Base-by-base conservation (phyloP, 2,113 vertebrate species). In the Arenaria interpres region DNA sequence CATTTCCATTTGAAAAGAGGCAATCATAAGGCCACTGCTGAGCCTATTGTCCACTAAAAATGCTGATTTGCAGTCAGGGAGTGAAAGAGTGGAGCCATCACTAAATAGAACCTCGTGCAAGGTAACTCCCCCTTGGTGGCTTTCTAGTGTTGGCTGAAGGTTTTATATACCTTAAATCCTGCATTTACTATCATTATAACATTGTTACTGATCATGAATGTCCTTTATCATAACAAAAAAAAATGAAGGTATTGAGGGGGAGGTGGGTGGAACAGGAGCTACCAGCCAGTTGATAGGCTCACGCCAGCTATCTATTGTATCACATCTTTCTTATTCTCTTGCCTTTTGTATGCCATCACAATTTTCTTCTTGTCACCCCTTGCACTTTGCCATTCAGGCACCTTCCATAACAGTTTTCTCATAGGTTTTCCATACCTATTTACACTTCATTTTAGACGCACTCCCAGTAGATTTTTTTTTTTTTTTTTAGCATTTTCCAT, bases 1-100 rank as follows among this genome's bases (percentile, higher is more conserved):
- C 98, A 99, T 99, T 99, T 99, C 99, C 99, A 99, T 99, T 98
- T 99, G 99, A 99, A 99, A 99, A 98, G 99, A 99, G 98, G 99
- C 99, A 99, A 99, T 99, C 99, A 99, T 98, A 98, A 98, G 99
- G 98, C 98, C 98, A 98, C 99, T 98, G 99, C 99, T 99, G 99
- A 99, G 98, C 98, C 99, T 99, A 99, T 99, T 99, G 99, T 99
- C 99, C 99, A 98, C 97, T 97, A 97, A 98, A 98, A 98, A 98
- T 96, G 98, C 98, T 98, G 99, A 99, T 99, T 99, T 99, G 98
- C 98, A 98, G 98, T 97, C 98, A 98, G 98, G 93, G 98, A 98
- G 98, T 98, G 98, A 98, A 98, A 98, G 97, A 98, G 98, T 98
- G 98, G 97, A 98, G 97, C 98, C 97, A 46, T 97, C 97, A 95